Conservation (phyloP, 1,140 invertebrate species). For the Triops longicaudatus region DNA sequence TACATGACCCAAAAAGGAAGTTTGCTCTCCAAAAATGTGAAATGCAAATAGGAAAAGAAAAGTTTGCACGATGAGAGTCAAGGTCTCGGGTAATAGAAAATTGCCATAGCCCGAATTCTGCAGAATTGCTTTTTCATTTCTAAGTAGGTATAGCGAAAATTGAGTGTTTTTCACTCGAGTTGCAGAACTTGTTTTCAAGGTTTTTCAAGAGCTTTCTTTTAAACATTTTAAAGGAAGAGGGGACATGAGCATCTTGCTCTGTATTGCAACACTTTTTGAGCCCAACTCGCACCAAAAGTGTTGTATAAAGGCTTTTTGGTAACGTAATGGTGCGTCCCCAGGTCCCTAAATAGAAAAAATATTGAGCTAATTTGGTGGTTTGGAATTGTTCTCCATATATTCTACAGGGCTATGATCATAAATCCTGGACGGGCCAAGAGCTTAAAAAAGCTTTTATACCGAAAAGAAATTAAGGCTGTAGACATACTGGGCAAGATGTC, state of each 20-base stretch:
- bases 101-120: background rate
- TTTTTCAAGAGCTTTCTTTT: background rate
- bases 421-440: background rate
- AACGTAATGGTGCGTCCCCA: background rate
- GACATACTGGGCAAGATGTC: background rate
- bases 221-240: background rate
- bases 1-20: background rate
- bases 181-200: background rate
- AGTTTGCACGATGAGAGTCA: no score
- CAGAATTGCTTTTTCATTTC: background rate
- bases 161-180: background rate
- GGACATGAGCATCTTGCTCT: background rate
- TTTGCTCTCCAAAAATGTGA: background rate
- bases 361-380: constrained; percentile 12
- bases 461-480: background rate
- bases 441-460: background rate
- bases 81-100: background rate
- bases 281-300: background rate
- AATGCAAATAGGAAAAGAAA: background rate
- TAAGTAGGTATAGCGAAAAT: background rate
- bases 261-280: background rate
- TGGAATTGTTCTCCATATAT: constrained; percentile 15
- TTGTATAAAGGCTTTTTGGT: background rate
- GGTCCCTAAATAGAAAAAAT: background rate
- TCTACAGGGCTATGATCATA: background rate